These are phyloP conservation scores for Rhodeus uyekii DNA, from an alignment of 2,797 vertebrate genomes.

Conservation along the genomic window DNA sequence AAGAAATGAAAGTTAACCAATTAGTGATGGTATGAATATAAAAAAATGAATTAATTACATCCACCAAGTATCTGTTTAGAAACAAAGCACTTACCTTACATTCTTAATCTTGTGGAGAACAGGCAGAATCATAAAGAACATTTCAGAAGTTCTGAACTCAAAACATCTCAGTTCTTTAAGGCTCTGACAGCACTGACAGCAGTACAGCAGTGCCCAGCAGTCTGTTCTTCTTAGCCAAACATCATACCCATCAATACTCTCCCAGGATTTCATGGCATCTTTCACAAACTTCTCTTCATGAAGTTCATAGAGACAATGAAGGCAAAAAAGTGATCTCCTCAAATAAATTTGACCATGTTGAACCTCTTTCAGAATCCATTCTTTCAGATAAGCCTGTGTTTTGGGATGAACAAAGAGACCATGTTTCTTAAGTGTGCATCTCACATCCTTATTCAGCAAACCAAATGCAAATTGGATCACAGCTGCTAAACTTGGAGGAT, in stretches of 20 bases:
- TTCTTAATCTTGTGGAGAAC: not conserved
- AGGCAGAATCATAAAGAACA: not conserved
- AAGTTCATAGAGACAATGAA: constrained; percentile 30
- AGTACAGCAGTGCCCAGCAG: constrained; percentile 22
- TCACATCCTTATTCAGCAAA: not conserved
- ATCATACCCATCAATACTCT: fast-evolving
- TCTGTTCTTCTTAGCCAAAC: not conserved
- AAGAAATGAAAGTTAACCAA: not conserved
- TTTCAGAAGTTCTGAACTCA: fast-evolving
- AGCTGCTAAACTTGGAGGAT: not conserved
- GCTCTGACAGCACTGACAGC: not conserved
- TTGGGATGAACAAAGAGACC: not conserved
- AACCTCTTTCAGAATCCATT: not conserved
- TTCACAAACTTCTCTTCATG: not conserved
- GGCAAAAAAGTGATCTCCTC: fast-evolving
- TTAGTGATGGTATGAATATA: not conserved
- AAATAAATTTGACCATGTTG: not conserved
- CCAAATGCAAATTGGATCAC: not conserved
- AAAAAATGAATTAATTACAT: not conserved
- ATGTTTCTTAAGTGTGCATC: not conserved
- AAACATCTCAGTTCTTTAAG: fast-evolving
- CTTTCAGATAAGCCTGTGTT: not conserved
- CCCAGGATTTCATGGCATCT: not conserved
- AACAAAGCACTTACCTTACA: fast-evolving
- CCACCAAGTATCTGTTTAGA: not conserved